Evolutionary conservation across 2,113 vertebrate genomes (phyloP).

Genomic region (Alces alces): DNA sequence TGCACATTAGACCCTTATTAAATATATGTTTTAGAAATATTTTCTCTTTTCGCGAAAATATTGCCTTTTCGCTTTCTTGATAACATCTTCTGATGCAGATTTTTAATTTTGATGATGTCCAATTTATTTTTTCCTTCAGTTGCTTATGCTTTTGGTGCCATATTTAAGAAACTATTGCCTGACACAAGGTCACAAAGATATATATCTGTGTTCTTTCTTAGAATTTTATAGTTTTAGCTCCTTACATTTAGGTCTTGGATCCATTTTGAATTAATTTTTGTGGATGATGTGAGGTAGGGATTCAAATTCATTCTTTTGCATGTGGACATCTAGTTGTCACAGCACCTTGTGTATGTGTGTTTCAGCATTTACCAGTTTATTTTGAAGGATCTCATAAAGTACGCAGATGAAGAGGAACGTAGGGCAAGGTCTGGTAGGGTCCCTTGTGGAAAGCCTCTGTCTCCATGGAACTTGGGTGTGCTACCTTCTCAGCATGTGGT

Average conservation of each 20-base stretch:
- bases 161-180: not conserved
- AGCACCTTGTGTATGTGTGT: not conserved
- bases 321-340: not conserved
- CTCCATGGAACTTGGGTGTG: not conserved
- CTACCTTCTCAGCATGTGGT: not conserved
- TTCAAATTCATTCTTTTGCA: not conserved
- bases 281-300: not conserved
- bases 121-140: not conserved
- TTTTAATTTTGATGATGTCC: not conserved
- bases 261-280: not conserved
- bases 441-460: not conserved
- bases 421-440: not conserved
- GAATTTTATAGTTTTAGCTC: not conserved
- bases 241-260: not conserved
- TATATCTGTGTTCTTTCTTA: not conserved
- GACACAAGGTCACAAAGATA: not conserved
- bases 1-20: not conserved
- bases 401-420: not conserved
- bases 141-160: not conserved
- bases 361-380: not conserved
- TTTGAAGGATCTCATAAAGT: not conserved
- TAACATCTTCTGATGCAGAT: not conserved
- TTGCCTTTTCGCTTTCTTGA: not conserved
- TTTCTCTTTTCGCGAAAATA: too few relatives aligned
- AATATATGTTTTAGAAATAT: not conserved